phyloP scores from a whole-genome alignment of 1,140 invertebrate species.

The Hycleus cichorii region DNA sequence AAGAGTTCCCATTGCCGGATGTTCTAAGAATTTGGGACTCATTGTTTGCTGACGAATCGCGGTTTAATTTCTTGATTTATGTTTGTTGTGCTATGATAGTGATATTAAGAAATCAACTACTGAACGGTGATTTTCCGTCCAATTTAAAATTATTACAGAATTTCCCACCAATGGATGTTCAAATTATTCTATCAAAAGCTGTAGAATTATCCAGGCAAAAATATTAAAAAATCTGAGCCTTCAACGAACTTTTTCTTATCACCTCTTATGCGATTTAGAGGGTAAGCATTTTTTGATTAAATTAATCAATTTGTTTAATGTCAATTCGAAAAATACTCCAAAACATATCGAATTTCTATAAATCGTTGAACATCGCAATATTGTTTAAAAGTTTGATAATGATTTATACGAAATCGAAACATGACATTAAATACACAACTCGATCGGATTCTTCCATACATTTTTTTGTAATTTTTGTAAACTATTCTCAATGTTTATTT shows the following conservation, averaged over 20 bases:
- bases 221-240: constrained; percentile 3
- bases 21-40: constrained; percentile 95
- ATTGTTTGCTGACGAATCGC: constrained; percentile 78
- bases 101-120: constrained; percentile 74
- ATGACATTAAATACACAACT: too few relatives aligned
- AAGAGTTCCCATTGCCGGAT: constrained; percentile 95
- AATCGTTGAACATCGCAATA: too few relatives aligned
- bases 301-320: too few relatives aligned
- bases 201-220: constrained; percentile 42
- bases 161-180: constrained; percentile 69
- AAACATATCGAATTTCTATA: too few relatives aligned
- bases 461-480: neutral
- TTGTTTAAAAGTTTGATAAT: too few relatives aligned
- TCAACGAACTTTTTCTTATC: neutral
- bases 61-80: constrained; percentile 85
- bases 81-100: constrained; percentile 95
- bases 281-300: too few relatives aligned
- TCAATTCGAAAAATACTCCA: too few relatives aligned
- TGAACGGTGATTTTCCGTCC: constrained; percentile 79
- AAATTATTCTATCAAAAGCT: constrained; percentile 58
- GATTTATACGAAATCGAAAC: too few relatives aligned
- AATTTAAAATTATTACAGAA: constrained; percentile 92
- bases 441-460: neutral
- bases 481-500: constrained; percentile 4
- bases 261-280: neutral